Base-by-base conservation (phyloP, 1,140 invertebrate genomes). In the Augochlora pura region DNA sequence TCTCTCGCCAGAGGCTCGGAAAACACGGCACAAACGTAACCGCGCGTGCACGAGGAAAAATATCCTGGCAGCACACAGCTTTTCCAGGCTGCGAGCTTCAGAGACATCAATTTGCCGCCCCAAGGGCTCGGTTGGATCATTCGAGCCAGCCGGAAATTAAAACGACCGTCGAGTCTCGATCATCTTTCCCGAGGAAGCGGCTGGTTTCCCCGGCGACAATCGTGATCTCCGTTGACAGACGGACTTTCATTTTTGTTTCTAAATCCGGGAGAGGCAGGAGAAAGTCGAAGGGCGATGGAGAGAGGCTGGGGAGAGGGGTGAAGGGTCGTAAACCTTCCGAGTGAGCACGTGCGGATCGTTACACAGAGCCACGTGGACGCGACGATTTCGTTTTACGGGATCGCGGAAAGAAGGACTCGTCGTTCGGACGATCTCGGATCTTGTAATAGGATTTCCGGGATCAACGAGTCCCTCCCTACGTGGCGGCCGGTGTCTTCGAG, bases 381-480 rank as follows among this genome's bases (percentile, higher is more conserved):
- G 74, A 73, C 80, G 76, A 86, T 87, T 82, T 68, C 86, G 80
- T 82, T 84, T 87, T 80, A 77, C 67, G 72, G 80, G 74, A 86
- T 76, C 69, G 75, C 42, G 49, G 42, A 46, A 54, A 69, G 65
- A 69, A 66, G 42, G 38, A 70, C 82, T 66, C 63, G 25, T 42
- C 64, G 42, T 46, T 39, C 23, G 69, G 49, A 59, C 73, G 70
- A 81, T 63, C 69, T 59, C 25, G 10, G 73, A 69, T 77, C 65
- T 59, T 69, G 76, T 86, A 83, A 86, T 72, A 86, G 83, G 85
- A 86, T 86, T 86, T 74, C 63, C 76, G 59, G 80, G 83, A 85
- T 77, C 83, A 81, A 63, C 69, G 46, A 46, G 42, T 60, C 63
- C 63, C 46, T 63, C 42, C 10, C 57, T 52, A 52, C 25, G 65